A percentile compares a stretch with the other conserved stretches of the same genome.
These are phyloP conservation scores for Megalonaias nervosa DNA, from an alignment of 1,140 invertebrate species.

Conservation along the genomic window DNA sequence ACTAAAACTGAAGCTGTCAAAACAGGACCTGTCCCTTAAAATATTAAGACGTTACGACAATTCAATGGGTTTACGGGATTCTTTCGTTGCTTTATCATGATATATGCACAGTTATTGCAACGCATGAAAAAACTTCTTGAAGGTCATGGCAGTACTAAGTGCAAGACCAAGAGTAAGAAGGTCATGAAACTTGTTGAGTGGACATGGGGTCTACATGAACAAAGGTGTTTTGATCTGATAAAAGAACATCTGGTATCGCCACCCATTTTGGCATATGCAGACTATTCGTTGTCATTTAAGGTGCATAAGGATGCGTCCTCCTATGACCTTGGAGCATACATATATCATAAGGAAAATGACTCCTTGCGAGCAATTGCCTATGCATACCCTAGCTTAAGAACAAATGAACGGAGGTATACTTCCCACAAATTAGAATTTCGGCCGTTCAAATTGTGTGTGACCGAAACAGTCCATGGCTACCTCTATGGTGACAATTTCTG, in stretches of 20 bases:
- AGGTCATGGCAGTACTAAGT: slow-evolving; percentile 1
- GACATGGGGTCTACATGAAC: slow-evolving; percentile 30
- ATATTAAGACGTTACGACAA: slow-evolving; percentile 48
- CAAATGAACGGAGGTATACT: slow-evolving; percentile 3
- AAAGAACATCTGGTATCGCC: too few species aligned
- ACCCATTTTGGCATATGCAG: slow-evolving; percentile 42
- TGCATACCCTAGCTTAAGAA: slow-evolving; percentile 19
- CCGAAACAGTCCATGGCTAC: slow-evolving; percentile 33
- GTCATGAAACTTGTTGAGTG: slow-evolving; percentile 5
- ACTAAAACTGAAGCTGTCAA: too few species aligned
- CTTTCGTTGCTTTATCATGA: slow-evolving; percentile 66
- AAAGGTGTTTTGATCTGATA: slow-evolving; percentile 42
- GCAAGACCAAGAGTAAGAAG: slow-evolving; percentile 6
- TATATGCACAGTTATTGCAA: slow-evolving; percentile 46
- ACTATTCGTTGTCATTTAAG: slow-evolving; percentile 36
- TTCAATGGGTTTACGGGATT: slow-evolving; percentile 73
- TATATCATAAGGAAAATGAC: slow-evolving; percentile 48
- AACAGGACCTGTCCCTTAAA: slow-evolving; percentile 47
- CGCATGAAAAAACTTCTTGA: slow-evolving; percentile 44
- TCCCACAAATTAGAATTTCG: slow-evolving; percentile 26
- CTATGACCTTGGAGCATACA: slow-evolving; percentile 49
- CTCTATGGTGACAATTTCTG: slow-evolving; percentile 19
- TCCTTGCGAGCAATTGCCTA: slow-evolving; percentile 35
- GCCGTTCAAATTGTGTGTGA: neutral
- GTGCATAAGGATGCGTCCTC: slow-evolving; percentile 48